Percentiles rank a stretch among this genome's conserved stretches.
phyloP scores from a whole-genome alignment of 2,797 vertebrate genomes.

The Zenarchopterus dispar region DNA sequence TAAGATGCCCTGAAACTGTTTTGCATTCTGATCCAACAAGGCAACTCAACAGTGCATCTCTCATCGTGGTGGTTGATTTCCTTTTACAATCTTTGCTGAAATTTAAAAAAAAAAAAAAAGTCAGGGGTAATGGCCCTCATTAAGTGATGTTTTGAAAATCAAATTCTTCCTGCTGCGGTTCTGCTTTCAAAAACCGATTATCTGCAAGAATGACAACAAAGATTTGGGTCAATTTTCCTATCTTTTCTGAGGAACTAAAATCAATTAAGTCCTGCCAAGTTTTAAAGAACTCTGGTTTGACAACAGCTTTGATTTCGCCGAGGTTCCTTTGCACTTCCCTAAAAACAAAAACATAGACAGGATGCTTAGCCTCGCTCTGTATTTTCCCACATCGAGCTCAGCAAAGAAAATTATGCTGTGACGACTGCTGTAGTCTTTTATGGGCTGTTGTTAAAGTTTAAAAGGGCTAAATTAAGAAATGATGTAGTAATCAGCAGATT shows the following conservation, averaged over 20 bases:
- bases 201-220: background rate
- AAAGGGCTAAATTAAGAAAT: conserved; percentile 38
- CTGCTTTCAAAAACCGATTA: background rate
- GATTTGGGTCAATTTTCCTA: background rate
- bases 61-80: background rate
- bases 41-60: background rate
- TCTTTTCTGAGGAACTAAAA: background rate
- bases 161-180: background rate
- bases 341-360: conserved; percentile 54
- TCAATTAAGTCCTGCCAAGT: background rate
- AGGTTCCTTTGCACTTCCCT: conserved; percentile 50
- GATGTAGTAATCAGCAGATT: conserved; percentile 40
- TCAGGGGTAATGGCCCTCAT: background rate
- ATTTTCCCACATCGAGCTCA: conserved; percentile 28
- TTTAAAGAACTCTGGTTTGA: conserved; percentile 7
- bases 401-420: conserved; percentile 22
- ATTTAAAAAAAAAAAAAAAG: background rate
- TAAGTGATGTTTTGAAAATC: background rate
- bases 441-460: conserved; percentile 48
- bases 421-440: conserved; percentile 42
- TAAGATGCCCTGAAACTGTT: conserved; percentile 1
- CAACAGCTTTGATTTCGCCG: conserved; percentile 11
- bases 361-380: conserved; percentile 16
- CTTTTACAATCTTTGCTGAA: no score
- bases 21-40: background rate